A percentile compares a stretch with the other conserved stretches of the same genome.
Conservation (phyloP, 53 echinoderm and acorn worm species). For the Luidia sarsii region DNA sequence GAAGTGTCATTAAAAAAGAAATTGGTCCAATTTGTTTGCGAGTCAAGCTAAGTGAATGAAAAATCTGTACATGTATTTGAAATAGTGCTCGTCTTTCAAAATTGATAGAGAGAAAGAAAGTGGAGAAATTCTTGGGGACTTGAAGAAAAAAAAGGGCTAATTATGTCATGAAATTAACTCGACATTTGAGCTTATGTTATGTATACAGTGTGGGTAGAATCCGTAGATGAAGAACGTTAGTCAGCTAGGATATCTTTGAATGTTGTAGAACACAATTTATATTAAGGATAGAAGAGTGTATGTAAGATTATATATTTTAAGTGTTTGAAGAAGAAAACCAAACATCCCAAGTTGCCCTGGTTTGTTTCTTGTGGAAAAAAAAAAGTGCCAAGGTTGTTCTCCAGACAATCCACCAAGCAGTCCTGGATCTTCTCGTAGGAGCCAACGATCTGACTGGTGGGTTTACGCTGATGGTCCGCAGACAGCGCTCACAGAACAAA, state of each 20-base stretch:
- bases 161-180: conserved; percentile 43
- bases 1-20: conserved; percentile 17
- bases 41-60: not conserved
- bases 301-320: conserved; percentile 59
- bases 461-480: not conserved
- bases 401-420: too few species aligned
- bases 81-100: conserved; percentile 35
- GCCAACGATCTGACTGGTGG: too few species aligned
- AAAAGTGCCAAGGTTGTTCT: not conserved
- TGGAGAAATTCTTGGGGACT: not conserved
- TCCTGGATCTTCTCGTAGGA: too few species aligned
- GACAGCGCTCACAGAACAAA: not conserved
- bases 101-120: conserved; percentile 3
- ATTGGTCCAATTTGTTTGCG: conserved; percentile 4
- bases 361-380: not conserved
- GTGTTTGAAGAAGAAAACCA: conserved; percentile 29
- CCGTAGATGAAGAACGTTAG: conserved; percentile 33
- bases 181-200: conserved; percentile 34
- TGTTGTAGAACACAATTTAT: conserved; percentile 40
- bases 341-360: conserved; percentile 10
- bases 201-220: conserved; percentile 50
- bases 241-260: conserved; percentile 29
- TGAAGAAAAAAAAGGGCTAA: not conserved
- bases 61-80: not conserved
- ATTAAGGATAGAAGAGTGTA: conserved; percentile 14